These are phyloP conservation scores for Lithophane leautieri DNA, from an alignment of 2,888 invertebrate genomes.

Conservation along the genomic window DNA sequence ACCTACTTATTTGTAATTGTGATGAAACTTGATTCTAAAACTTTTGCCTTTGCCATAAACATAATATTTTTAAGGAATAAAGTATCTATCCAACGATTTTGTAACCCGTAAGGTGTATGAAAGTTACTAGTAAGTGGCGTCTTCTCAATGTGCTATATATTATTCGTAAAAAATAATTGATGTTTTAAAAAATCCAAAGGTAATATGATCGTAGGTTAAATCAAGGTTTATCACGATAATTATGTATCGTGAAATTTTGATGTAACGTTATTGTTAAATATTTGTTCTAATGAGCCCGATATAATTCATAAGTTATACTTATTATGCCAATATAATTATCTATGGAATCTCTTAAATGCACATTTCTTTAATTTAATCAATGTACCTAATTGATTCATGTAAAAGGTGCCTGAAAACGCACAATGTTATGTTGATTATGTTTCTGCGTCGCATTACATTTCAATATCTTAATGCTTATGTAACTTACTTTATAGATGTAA, in stretches of 20 bases:
- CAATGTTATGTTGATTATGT: conserved; percentile 44
- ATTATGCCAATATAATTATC: conserved; percentile 12
- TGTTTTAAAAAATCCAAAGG: conserved; percentile 8
- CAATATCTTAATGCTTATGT: conserved; percentile 26
- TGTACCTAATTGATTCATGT: neutral
- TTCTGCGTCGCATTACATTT: conserved; percentile 27
- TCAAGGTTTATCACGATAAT: conserved; percentile 1
- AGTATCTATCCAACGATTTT: conserved; percentile 12
- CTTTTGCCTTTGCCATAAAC: conserved; percentile 45
- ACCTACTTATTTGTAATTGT: conserved; percentile 44
- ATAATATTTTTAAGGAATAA: conserved; percentile 28
- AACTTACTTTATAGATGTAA: conserved; percentile 29
- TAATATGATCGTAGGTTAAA: too few relatives aligned
- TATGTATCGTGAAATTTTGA: conserved; percentile 24
- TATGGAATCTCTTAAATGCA: conserved; percentile 37
- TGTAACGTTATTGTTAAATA: neutral
- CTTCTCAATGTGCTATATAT: conserved; percentile 24
- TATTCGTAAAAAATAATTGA: conserved; percentile 12
- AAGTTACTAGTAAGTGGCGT: conserved; percentile 6
- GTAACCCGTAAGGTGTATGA: conserved; percentile 3
- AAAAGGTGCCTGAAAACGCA: conserved; percentile 43
- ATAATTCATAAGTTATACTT: conserved; percentile 19
- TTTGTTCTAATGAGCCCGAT: conserved; percentile 8
- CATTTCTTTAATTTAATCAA: conserved; percentile 11
- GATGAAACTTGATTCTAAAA: conserved; percentile 47